Evolutionary conservation across 64 coral and sea anemone species (phyloP).

Genomic region (Stichodactyla helianthus): DNA sequence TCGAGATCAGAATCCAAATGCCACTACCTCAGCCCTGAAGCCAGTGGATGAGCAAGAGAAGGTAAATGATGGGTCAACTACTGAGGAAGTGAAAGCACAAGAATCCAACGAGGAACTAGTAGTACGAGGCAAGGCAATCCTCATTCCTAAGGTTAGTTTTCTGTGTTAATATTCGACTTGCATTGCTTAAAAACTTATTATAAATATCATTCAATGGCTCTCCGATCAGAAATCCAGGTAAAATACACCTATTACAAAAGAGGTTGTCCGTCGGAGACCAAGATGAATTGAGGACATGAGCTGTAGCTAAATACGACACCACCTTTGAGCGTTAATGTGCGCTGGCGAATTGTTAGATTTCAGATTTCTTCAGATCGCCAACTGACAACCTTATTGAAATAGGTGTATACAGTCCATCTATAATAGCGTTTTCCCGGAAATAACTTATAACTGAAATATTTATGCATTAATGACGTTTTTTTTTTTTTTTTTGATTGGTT

Average conservation of each 20-base stretch:
- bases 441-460: too few relatives aligned
- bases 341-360: too few relatives aligned
- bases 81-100: not conserved
- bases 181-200: not conserved
- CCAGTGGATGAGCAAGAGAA: not conserved
- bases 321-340: too few relatives aligned
- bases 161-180: not conserved
- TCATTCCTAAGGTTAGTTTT: not conserved
- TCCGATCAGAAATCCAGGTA: too few relatives aligned
- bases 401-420: too few relatives aligned
- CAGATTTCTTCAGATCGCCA: too few relatives aligned
- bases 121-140: not conserved
- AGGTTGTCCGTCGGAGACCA: too few relatives aligned
- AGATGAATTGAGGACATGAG: too few relatives aligned
- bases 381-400: too few relatives aligned
- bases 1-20: not conserved
- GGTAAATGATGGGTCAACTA: not conserved
- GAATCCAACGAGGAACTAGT: not conserved
- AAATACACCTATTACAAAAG: too few relatives aligned
- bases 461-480: not conserved
- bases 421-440: too few relatives aligned
- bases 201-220: not conserved
- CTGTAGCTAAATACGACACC: too few relatives aligned
- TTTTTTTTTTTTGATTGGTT: not conserved
- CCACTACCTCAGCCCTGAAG: not conserved